phyloP scores from a whole-genome alignment of 2,113 vertebrate species.

The Tyrannus savana region DNA sequence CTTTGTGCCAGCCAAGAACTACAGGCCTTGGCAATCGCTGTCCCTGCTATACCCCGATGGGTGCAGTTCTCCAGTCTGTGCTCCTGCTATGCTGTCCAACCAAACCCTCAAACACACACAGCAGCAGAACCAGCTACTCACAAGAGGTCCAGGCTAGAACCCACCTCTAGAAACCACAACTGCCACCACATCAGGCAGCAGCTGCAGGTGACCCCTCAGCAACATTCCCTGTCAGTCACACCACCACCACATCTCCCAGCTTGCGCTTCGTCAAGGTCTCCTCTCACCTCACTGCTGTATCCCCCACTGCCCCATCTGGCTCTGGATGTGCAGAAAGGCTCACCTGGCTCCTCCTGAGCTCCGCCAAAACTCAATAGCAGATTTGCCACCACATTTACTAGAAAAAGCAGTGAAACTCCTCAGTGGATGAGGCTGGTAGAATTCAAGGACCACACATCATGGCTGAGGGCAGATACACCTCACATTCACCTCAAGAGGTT shows the following conservation, averaged over 20 bases:
- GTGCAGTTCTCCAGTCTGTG: not conserved
- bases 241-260: not conserved
- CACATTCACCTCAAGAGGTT: not conserved
- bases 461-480: not conserved
- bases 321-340: not conserved
- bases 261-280: not conserved
- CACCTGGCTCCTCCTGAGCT: not conserved
- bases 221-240: too few species aligned
- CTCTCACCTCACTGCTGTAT: not conserved
- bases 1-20: not conserved
- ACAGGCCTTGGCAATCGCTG: not conserved
- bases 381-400: not conserved
- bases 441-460: accelerated
- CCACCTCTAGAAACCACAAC: not conserved
- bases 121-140: not conserved
- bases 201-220: not conserved
- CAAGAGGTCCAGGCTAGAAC: not conserved
- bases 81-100: not conserved
- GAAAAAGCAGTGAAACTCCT: not conserved
- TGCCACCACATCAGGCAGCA: not conserved
- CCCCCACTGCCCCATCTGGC: not conserved
- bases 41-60: not conserved
- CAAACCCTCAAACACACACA: accelerated
- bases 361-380: not conserved
- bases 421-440: not conserved